These are phyloP conservation scores for Sarcophaga subvicina DNA, from an alignment of 2,888 invertebrate genomes.

Conservation along the genomic window DNA sequence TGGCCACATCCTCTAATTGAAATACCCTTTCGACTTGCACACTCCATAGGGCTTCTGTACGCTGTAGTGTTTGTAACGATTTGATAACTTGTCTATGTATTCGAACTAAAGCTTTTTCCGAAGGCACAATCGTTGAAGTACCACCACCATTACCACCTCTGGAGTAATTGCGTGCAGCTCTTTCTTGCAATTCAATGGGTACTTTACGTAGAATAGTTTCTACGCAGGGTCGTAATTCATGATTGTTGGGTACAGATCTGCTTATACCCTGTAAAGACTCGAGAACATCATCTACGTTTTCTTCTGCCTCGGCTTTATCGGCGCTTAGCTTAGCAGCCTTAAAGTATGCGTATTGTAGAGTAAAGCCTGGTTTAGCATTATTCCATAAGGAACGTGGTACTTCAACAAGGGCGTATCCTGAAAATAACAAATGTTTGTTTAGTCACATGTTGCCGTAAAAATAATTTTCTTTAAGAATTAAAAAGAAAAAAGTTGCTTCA, in stretches of 20 bases:
- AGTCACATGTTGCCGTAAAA: too few relatives aligned
- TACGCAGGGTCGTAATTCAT: constrained; percentile 89
- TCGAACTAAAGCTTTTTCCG: constrained; percentile 92
- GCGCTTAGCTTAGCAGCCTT: constrained; percentile 96
- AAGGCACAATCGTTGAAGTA: constrained; percentile 86
- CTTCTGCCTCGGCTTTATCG: constrained; percentile 98
- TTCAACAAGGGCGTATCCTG: constrained; percentile 96
- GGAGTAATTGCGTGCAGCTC: constrained; percentile 85
- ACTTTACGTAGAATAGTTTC: constrained; percentile 96
- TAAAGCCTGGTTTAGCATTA: constrained; percentile 92
- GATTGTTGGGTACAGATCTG: constrained; percentile 88
- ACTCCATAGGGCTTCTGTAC: constrained; percentile 97
- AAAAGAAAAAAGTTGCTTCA: not conserved
- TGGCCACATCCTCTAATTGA: constrained; percentile 93
- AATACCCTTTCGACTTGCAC: constrained; percentile 90
- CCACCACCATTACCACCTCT: constrained; percentile 83
- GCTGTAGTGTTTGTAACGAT: constrained; percentile 94
- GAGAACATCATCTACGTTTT: constrained; percentile 96
- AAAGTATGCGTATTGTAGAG: constrained; percentile 93
- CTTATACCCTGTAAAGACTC: constrained; percentile 94
- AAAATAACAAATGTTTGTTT: constrained; percentile 26
- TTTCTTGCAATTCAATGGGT: constrained; percentile 89
- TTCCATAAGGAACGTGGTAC: constrained; percentile 96
- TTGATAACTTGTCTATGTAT: constrained; percentile 96
- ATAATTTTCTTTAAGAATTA: not conserved